Evolutionary conservation across 2,113 vertebrate genomes (phyloP).

Genomic region (Nibea albiflora): DNA sequence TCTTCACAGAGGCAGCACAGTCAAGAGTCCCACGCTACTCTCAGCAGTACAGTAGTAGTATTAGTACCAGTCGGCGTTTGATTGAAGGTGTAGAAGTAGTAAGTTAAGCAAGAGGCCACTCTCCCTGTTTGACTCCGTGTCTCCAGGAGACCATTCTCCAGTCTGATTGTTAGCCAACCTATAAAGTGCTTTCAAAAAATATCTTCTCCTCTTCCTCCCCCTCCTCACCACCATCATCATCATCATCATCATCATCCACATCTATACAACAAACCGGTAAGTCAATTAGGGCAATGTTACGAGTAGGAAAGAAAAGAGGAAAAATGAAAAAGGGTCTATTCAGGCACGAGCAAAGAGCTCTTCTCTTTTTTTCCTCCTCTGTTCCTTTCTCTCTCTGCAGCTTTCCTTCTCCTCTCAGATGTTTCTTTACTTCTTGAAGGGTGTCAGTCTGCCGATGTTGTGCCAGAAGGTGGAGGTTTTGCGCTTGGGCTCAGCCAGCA

Average conservation of each 20-base stretch:
- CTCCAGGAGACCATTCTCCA: conserved; percentile 74
- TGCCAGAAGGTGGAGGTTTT: conserved; percentile 98
- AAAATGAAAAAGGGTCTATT: conserved; percentile 67
- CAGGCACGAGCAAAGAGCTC: conserved; percentile 76
- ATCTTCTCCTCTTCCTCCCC: conserved; percentile 23
- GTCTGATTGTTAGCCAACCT: conserved; percentile 80
- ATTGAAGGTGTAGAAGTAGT: conserved; percentile 58
- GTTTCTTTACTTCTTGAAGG: conserved; percentile 89
- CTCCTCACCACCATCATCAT: no score
- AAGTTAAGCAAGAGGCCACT: conserved; percentile 56
- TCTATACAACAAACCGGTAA: conserved; percentile 77
- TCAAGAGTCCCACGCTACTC: conserved; percentile 45
- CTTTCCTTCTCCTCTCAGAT: not conserved
- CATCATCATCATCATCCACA: conserved; percentile 46
- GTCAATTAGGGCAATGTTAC: conserved; percentile 56
- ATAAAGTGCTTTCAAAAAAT: conserved; percentile 88
- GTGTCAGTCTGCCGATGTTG: conserved; percentile 94
- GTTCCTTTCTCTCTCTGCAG: conserved; percentile 2
- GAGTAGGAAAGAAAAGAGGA: conserved; percentile 51
- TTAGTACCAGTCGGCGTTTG: conserved; percentile 57
- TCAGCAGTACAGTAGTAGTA: conserved; percentile 72
- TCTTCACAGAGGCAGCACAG: conserved; percentile 59
- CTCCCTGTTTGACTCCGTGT: conserved; percentile 43
- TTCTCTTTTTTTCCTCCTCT: conserved; percentile 39
- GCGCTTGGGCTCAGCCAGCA: conserved; percentile 94